Percentiles rank a stretch among this genome's conserved stretches.
Evolutionary conservation across 2,888 invertebrate species (phyloP).

Genomic region (Trisateles emortualis): DNA sequence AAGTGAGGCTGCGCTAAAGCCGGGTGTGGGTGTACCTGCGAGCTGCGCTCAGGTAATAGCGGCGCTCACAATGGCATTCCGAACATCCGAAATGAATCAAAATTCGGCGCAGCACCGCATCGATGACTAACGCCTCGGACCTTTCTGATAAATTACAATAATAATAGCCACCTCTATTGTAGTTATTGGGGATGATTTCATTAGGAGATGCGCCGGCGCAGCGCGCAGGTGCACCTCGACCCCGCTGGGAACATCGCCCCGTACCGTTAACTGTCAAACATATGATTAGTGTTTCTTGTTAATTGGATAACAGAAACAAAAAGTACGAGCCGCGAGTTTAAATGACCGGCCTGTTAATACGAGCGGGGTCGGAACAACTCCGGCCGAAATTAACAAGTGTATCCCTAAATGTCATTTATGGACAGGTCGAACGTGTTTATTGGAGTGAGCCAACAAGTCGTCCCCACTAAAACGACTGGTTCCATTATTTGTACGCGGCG

Average conservation of each 20-base stretch:
- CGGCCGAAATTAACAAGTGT: slow-evolving; percentile 62
- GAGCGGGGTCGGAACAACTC: slow-evolving; percentile 20
- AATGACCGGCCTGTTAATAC: slow-evolving; percentile 28
- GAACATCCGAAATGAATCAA: slow-evolving; percentile 83
- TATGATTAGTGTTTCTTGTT: slow-evolving; percentile 55
- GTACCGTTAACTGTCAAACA: slow-evolving; percentile 66
- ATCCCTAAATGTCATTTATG: slow-evolving; percentile 77
- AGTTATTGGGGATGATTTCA: slow-evolving; percentile 81
- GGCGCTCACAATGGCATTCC: slow-evolving; percentile 83
- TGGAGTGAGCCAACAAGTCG: slow-evolving; percentile 72
- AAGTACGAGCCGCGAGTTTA: slow-evolving; percentile 36
- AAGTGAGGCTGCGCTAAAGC: slow-evolving; percentile 44
- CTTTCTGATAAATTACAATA: slow-evolving; percentile 78
- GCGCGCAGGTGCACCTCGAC: slow-evolving; percentile 64
- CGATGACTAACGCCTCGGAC: slow-evolving; percentile 67
- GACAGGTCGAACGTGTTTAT: slow-evolving; percentile 76
- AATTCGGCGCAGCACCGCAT: slow-evolving; percentile 68
- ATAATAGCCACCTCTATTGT: slow-evolving; percentile 76
- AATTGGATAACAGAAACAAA: slow-evolving; percentile 41
- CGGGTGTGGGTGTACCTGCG: slow-evolving; percentile 22
- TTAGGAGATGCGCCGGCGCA: slow-evolving; percentile 70
- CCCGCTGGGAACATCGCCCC: slow-evolving; percentile 11
- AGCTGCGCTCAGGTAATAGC: slow-evolving; percentile 75
- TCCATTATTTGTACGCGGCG: slow-evolving; percentile 75
- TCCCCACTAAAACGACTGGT: slow-evolving; percentile 74